These are phyloP conservation scores for Ligdia adustata DNA, from an alignment of 2,888 invertebrate species.

Conservation along the genomic window DNA sequence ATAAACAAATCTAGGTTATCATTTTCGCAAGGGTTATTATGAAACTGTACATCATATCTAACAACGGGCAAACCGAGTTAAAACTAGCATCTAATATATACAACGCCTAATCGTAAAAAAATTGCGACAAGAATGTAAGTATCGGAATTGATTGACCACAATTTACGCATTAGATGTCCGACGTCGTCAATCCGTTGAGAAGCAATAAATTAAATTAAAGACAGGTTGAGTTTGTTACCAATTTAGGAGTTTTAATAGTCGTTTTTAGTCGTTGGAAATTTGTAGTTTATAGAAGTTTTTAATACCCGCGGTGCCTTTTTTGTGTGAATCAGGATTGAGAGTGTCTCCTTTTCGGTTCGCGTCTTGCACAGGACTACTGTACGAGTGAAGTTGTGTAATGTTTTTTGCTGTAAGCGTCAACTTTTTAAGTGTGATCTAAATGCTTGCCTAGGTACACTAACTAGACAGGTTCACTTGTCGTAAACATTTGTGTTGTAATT, in stretches of 20 bases:
- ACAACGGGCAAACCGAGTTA: constrained; percentile 16
- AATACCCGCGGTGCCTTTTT: constrained; percentile 5
- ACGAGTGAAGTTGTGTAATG: constrained; percentile 39
- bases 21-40: constrained; percentile 29
- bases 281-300: constrained; percentile 44
- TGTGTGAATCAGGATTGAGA: constrained; percentile 19
- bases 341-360: constrained; percentile 25
- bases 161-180: constrained; percentile 46
- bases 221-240: constrained; percentile 39
- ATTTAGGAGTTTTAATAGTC: constrained; percentile 43
- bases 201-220: constrained; percentile 32
- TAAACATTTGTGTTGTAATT: constrained; percentile 5
- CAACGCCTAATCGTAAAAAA: constrained; percentile 46
- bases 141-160: constrained; percentile 43
- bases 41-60: constrained; percentile 21
- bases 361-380: background rate
- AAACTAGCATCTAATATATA: constrained; percentile 40
- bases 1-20: constrained; percentile 30
- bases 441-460: constrained; percentile 7
- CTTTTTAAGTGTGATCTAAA: constrained; percentile 31
- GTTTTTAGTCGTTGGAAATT: constrained; percentile 45
- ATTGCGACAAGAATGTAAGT: constrained; percentile 42
- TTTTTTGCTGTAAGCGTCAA: constrained; percentile 42
- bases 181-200: constrained; percentile 40
- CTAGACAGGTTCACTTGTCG: background rate